phyloP scores from a whole-genome alignment of 2,113 vertebrate genomes.

The Microtus richardsoni region DNA sequence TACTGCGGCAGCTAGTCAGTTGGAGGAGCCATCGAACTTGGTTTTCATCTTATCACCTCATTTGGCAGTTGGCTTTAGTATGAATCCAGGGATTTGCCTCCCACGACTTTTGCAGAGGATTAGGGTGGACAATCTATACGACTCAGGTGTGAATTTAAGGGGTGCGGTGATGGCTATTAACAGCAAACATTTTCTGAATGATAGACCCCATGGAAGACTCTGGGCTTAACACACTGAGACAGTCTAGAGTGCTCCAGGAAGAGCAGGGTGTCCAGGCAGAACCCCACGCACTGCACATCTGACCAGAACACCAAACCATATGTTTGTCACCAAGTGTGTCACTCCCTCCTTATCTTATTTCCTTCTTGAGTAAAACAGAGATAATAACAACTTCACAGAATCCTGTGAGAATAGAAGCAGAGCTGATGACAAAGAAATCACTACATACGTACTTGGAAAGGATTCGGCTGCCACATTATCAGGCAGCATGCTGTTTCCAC shows the following conservation, averaged over 20 bases:
- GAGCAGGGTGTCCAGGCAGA: neutral
- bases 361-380: neutral
- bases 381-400: neutral
- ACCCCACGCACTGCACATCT: accelerated
- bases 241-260: neutral
- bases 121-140: neutral
- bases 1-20: neutral
- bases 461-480: neutral
- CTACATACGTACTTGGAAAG: neutral
- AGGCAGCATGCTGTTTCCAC: neutral
- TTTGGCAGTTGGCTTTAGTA: neutral
- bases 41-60: neutral
- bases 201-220: neutral
- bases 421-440: neutral
- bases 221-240: neutral
- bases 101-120: neutral
- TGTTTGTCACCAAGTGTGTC: neutral
- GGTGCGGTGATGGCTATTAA: neutral
- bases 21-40: neutral
- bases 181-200: neutral
- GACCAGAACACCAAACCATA: too few relatives aligned
- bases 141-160: neutral
- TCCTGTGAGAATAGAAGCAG: slow-evolving; percentile 9
- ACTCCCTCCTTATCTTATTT: neutral
- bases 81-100: neutral